Conservation (phyloP, 2,888 invertebrate genomes). For the Clostera curtula region DNA sequence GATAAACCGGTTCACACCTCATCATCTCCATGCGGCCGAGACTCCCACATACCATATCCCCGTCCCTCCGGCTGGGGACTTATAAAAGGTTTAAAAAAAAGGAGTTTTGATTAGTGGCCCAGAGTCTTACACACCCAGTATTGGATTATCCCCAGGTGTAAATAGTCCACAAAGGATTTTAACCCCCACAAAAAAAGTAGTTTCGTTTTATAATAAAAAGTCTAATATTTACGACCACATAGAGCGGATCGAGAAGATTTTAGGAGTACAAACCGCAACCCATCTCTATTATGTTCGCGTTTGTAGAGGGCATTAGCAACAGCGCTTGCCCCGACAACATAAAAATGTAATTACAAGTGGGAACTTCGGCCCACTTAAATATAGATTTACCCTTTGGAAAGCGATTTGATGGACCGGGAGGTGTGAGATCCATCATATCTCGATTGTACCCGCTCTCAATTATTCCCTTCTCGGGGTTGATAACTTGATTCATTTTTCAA, state of each 20-base stretch:
- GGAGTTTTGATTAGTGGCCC: too few relatives aligned
- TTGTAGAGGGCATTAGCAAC: slow-evolving; percentile 57
- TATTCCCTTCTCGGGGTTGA: slow-evolving; percentile 53
- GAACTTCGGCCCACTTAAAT: slow-evolving; percentile 63
- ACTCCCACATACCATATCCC: too few relatives aligned
- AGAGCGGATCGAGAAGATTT: slow-evolving; percentile 27
- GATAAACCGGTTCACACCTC: too few relatives aligned
- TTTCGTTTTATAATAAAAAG: too few relatives aligned
- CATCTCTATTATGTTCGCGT: slow-evolving; percentile 62
- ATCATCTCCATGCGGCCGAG: too few relatives aligned
- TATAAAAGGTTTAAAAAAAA: too few relatives aligned
- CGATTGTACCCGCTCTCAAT: slow-evolving; percentile 60
- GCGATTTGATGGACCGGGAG: slow-evolving; percentile 55
- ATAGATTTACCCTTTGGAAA: slow-evolving; percentile 70
- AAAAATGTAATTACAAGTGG: slow-evolving; percentile 69
- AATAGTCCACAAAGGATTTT: too few relatives aligned
- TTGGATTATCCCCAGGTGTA: too few relatives aligned
- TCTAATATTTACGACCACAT: slow-evolving; percentile 11
- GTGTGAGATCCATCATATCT: slow-evolving; percentile 69
- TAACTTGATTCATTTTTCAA: slow-evolving; percentile 65
- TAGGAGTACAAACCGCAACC: slow-evolving; percentile 21
- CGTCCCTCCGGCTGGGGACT: too few relatives aligned
- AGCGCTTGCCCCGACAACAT: slow-evolving; percentile 49
- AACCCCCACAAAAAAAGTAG: too few relatives aligned
- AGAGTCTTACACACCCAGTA: too few relatives aligned